A percentile compares a stretch with the other conserved stretches of the same genome.
phyloP scores from a whole-genome alignment of 2,113 vertebrate species.

The Typhlomys cinereus region DNA sequence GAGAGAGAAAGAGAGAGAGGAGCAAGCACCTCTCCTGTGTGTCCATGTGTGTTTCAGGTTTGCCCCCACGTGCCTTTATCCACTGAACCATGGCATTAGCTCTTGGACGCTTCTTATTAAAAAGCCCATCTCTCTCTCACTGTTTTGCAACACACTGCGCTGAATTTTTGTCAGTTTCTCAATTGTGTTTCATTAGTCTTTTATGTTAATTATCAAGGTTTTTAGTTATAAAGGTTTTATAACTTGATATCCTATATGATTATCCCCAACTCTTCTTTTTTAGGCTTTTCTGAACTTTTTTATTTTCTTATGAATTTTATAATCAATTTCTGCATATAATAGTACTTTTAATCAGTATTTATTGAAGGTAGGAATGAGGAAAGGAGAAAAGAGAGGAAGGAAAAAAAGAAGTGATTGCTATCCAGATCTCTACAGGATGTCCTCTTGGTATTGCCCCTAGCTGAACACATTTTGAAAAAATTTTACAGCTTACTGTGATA shows the following conservation, averaged over 20 bases:
- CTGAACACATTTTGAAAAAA: constrained; percentile 30
- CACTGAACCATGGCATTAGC: too few species aligned
- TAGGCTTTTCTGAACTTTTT: not conserved
- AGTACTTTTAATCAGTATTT: not conserved
- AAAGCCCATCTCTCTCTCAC: not conserved
- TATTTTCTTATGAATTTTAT: constrained; percentile 34
- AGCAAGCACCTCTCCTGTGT: too few species aligned
- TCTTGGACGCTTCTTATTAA: not conserved
- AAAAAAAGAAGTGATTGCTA: not conserved
- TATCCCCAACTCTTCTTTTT: not conserved
- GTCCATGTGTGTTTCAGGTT: too few species aligned
- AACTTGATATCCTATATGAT: constrained; percentile 1
- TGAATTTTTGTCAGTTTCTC: constrained; percentile 20
- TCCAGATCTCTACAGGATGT: not conserved
- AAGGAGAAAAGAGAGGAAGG: too few species aligned
- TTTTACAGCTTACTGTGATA: not conserved
- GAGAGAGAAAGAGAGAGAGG: too few species aligned
- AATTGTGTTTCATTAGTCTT: not conserved
- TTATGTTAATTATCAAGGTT: constrained; percentile 4
- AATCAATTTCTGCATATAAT: constrained; percentile 8
- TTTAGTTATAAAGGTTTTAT: constrained; percentile 41
- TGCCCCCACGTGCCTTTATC: too few species aligned
- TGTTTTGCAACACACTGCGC: not conserved
- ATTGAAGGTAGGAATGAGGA: not conserved
- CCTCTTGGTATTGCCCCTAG: not conserved